Conservation (phyloP, 1,140 invertebrate genomes). For the Cotesia typhae region DNA sequence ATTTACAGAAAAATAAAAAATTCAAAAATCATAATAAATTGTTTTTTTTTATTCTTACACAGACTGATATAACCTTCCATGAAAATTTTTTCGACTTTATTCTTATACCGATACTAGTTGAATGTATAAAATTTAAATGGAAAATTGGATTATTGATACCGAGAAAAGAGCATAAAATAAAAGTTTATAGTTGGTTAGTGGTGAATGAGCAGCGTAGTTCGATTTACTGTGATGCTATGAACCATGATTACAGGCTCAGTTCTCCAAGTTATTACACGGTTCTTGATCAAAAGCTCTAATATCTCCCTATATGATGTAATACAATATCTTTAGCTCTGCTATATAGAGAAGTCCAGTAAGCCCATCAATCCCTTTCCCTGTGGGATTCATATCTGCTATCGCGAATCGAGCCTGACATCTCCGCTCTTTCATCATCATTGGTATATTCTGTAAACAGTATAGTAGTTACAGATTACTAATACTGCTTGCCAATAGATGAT, state of each 20-base stretch:
- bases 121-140: neutral
- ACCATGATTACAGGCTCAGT: constrained; percentile 45
- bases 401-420: neutral
- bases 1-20: too few relatives aligned
- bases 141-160: neutral
- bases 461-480: too few relatives aligned
- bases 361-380: too few relatives aligned
- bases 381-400: too few relatives aligned
- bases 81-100: neutral
- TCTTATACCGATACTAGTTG: too few relatives aligned
- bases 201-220: constrained; percentile 28
- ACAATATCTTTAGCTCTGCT: too few relatives aligned
- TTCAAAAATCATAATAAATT: too few relatives aligned
- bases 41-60: too few relatives aligned
- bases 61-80: neutral
- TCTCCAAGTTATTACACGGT: constrained; percentile 51
- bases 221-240: constrained; percentile 44
- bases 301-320: constrained; percentile 27
- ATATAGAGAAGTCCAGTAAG: too few relatives aligned
- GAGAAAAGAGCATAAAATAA: neutral
- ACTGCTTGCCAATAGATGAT: neutral
- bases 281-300: constrained; percentile 51
- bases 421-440: neutral
- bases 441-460: too few relatives aligned
- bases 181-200: neutral